A percentile compares a stretch with the other conserved stretches of the same genome.
Conservation (phyloP, 2,888 invertebrate species). For the Bellardia bayeri region DNA sequence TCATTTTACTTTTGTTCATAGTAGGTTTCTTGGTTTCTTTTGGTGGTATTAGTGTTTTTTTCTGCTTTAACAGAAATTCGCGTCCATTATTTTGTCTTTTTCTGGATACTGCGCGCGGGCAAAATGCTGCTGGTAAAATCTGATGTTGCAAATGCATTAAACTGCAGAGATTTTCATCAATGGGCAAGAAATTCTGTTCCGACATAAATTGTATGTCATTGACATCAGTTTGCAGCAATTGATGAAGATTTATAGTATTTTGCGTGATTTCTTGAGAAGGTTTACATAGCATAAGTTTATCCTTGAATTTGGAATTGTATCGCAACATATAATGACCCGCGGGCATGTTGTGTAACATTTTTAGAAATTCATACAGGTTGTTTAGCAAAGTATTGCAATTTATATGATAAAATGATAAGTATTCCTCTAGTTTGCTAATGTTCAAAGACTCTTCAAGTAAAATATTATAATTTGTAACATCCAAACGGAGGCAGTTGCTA, state of each 20-base stretch:
- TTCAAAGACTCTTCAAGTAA: slow-evolving; percentile 77
- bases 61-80: not conserved
- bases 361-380: slow-evolving; percentile 78
- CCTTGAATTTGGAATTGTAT: slow-evolving; percentile 77
- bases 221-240: slow-evolving; percentile 75
- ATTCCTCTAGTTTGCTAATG: slow-evolving; percentile 75
- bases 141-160: slow-evolving; percentile 77
- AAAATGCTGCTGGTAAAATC: slow-evolving; percentile 79
- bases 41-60: not conserved
- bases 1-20: not conserved
- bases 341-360: slow-evolving; percentile 75
- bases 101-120: slow-evolving; percentile 17
- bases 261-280: slow-evolving; percentile 74
- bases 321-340: slow-evolving; percentile 79
- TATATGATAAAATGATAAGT: slow-evolving; percentile 75
- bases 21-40: not conserved
- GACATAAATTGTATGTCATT: slow-evolving; percentile 78
- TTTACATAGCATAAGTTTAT: slow-evolving; percentile 79
- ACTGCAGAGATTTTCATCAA: slow-evolving; percentile 77
- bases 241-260: slow-evolving; percentile 76
- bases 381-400: slow-evolving; percentile 74
- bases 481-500: slow-evolving; percentile 76
- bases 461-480: slow-evolving; percentile 74
- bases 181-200: slow-evolving; percentile 76
- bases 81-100: not conserved